Percentiles rank a stretch among this genome's conserved stretches.
Evolutionary conservation across 2,888 invertebrate genomes (phyloP).

Genomic region (Matsumyia berberina): DNA sequence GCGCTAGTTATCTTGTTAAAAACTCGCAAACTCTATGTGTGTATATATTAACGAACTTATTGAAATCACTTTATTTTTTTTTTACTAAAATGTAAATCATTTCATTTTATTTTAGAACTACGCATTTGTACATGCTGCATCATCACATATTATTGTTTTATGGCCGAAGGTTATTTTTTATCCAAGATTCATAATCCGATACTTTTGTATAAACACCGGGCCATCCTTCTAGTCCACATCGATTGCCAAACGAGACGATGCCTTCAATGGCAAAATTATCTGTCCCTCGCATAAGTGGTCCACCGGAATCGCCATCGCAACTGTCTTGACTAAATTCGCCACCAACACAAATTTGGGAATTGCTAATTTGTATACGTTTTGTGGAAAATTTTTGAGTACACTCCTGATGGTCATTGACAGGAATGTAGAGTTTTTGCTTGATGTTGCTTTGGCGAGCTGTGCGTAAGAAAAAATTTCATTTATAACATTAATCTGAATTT

Average conservation of each 20-base stretch:
- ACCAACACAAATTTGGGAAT: constrained; percentile 82
- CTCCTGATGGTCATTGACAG: constrained; percentile 83
- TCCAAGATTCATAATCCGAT: constrained; percentile 88
- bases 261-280: constrained; percentile 82
- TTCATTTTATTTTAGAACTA: too few relatives aligned
- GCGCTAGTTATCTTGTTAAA: too few relatives aligned
- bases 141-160: constrained; percentile 76
- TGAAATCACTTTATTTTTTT: too few relatives aligned
- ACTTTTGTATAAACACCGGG: constrained; percentile 90
- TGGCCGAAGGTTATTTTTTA: constrained; percentile 85
- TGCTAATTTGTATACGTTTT: constrained; percentile 78
- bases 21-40: too few relatives aligned
- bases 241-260: constrained; percentile 86
- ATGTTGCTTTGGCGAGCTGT: constrained; percentile 81
- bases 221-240: constrained; percentile 85
- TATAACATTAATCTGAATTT: too few relatives aligned
- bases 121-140: background rate
- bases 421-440: constrained; percentile 84
- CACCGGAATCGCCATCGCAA: constrained; percentile 88
- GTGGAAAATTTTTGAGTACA: constrained; percentile 84
- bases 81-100: too few relatives aligned
- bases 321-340: constrained; percentile 86
- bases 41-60: too few relatives aligned
- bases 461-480: too few relatives aligned
- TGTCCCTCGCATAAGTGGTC: constrained; percentile 85